Percentiles rank a stretch among this genome's conserved stretches.
Evolutionary conservation across 1,140 invertebrate species (phyloP).

Genomic region (Drosophila teissieri): DNA sequence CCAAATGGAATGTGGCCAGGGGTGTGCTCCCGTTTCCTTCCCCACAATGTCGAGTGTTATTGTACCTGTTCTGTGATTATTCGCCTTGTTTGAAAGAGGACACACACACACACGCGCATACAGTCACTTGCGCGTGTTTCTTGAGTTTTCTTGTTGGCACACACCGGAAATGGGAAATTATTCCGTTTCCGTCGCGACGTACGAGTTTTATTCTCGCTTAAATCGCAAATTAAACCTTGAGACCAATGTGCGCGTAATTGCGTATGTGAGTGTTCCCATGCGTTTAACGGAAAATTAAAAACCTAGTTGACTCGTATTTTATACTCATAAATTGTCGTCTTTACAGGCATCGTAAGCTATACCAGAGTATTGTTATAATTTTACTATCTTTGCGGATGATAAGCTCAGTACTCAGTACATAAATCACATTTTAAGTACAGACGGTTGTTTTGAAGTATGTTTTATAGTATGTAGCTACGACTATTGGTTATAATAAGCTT

Average conservation of each 20-base stretch:
- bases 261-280: conserved; percentile 25
- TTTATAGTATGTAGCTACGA: too few species aligned
- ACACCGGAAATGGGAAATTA: conserved; percentile 41
- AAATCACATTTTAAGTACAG: neutral
- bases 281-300: conserved; percentile 47
- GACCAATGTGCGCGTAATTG: conserved; percentile 26
- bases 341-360: neutral
- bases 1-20: conserved; percentile 10
- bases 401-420: neutral
- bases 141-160: conserved; percentile 15
- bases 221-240: conserved; percentile 44
- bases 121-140: conserved; percentile 26
- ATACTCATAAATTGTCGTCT: conserved; percentile 16
- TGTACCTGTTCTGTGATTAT: conserved; percentile 43
- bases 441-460: too few species aligned
- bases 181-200: conserved; percentile 44
- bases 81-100: conserved; percentile 32
- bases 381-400: neutral
- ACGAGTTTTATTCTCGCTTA: conserved; percentile 45
- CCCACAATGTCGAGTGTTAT: conserved; percentile 31
- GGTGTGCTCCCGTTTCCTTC: neutral
- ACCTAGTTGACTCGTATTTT: conserved; percentile 2
- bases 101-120: conserved; percentile 26
- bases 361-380: neutral
- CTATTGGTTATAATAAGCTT: too few species aligned